phyloP scores from a whole-genome alignment of 2,797 vertebrate species.

The Botia kubotai region DNA sequence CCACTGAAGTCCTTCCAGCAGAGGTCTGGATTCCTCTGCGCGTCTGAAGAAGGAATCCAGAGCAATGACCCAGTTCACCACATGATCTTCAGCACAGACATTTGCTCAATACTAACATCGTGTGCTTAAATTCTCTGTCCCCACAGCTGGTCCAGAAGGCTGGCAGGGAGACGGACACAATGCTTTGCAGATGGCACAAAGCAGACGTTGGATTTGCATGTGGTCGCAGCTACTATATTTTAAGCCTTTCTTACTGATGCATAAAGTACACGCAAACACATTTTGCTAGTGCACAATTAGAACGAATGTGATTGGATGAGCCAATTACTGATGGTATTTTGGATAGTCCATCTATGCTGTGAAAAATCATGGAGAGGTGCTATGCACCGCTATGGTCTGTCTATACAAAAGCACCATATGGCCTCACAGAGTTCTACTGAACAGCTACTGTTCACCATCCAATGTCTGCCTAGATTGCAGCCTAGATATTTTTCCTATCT shows the following conservation, averaged over 20 bases:
- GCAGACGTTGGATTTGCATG: not conserved
- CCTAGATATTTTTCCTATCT: no score
- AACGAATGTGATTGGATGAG: no score
- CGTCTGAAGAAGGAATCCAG: conserved; percentile 71
- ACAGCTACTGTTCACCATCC: no score
- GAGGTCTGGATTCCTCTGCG: conserved; percentile 69
- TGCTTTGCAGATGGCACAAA: not conserved
- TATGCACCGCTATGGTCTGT: no score
- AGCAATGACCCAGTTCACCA: conserved; percentile 68
- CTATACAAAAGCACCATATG: no score
- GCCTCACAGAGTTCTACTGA: no score
- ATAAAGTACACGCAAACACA: not conserved
- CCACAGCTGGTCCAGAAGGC: conserved; percentile 37
- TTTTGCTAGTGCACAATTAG: not conserved
- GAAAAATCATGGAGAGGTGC: no score
- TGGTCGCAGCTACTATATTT: not conserved
- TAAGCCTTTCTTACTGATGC: not conserved
- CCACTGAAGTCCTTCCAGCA: conserved; percentile 76
- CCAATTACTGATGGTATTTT: no score
- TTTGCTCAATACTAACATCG: conserved; percentile 41
- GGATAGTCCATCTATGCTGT: no score
- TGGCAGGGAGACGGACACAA: not conserved
- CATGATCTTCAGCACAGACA: conserved; percentile 26
- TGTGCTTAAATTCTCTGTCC: conserved; percentile 3
- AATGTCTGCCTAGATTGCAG: not conserved